phyloP scores from a whole-genome alignment of 2,888 invertebrate genomes.

The Glyphotaelius pellucidus region DNA sequence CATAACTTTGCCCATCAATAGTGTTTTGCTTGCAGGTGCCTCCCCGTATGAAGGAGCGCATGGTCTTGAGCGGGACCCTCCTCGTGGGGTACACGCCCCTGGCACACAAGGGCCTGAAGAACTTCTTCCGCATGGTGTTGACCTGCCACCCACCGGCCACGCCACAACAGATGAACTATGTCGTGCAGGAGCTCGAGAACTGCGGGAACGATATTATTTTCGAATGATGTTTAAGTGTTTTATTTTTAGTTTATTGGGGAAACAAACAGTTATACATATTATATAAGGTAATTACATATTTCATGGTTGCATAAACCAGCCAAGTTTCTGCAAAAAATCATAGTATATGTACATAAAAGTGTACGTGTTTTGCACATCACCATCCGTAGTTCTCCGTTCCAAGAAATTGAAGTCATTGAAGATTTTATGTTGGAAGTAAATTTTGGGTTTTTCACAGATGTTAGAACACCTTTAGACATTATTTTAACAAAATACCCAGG shows the following conservation, averaged over 20 bases:
- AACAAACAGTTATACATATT: no score
- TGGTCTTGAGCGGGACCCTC: constrained; percentile 81
- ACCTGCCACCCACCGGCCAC: constrained; percentile 83
- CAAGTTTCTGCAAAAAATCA: no score
- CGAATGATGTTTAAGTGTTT: neutral
- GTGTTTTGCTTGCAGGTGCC: constrained; percentile 76
- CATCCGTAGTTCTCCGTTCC: no score
- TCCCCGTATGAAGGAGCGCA: constrained; percentile 83
- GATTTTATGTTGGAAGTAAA: no score
- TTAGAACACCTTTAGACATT: no score
- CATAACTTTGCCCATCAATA: neutral
- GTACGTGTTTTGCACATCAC: neutral
- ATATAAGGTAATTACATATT: no score
- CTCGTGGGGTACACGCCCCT: constrained; percentile 89
- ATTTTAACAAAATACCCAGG: no score
- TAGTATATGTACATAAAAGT: no score
- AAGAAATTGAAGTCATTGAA: no score
- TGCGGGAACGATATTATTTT: constrained; percentile 72
- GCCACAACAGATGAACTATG: constrained; percentile 78
- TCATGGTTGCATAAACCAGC: no score
- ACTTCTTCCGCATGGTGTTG: constrained; percentile 87
- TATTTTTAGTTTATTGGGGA: no score
- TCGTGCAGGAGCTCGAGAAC: constrained; percentile 81
- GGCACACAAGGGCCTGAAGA: constrained; percentile 78
- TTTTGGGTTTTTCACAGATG: no score